Conservation (phyloP, 1,140 invertebrate species). For the Meteorus sp. region DNA sequence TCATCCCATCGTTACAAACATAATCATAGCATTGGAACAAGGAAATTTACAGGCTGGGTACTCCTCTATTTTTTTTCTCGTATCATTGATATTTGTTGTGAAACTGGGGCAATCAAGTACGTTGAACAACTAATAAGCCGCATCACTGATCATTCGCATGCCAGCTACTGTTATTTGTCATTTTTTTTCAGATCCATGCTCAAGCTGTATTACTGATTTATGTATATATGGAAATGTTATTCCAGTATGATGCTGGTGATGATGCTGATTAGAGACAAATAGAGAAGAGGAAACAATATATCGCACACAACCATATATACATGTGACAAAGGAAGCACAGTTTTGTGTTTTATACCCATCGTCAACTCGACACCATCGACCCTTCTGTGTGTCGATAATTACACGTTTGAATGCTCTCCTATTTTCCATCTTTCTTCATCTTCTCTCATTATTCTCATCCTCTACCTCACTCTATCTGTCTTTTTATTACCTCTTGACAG, state of each 20-base stretch:
- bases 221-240: background rate
- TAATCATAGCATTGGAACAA: too few species aligned
- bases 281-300: too few species aligned
- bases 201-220: background rate
- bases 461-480: too few species aligned
- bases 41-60: too few species aligned
- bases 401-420: slow-evolving; percentile 7
- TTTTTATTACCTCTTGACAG: background rate
- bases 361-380: background rate
- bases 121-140: background rate
- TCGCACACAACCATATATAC: too few species aligned
- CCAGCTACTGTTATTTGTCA: background rate
- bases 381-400: slow-evolving; percentile 4
- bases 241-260: background rate
- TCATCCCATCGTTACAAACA: too few species aligned
- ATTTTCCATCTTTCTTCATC: too few species aligned
- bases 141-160: background rate
- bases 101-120: background rate
- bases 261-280: too few species aligned
- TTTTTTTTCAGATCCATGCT: too few species aligned
- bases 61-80: background rate
- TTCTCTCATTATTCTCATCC: too few species aligned
- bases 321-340: too few species aligned
- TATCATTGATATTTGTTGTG: background rate
- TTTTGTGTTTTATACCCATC: too few species aligned